Evolutionary conservation across 1,140 invertebrate genomes (phyloP), one percentile per base, ranked within the genome.

Genomic region (Drusus annulatus): DNA sequence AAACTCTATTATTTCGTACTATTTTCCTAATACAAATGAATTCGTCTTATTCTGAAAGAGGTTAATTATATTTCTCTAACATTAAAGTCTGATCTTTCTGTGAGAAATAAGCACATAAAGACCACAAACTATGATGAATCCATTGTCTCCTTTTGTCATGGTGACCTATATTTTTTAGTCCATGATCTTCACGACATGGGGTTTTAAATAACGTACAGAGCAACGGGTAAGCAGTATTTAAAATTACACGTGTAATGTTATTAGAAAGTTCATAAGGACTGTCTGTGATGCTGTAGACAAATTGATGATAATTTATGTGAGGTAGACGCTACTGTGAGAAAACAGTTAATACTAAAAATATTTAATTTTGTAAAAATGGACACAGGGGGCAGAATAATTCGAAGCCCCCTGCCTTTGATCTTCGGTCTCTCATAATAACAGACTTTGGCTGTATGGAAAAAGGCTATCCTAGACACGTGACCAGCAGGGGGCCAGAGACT

Each of bases 381-480:
- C 36, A 10, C 36, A 28, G 62, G 62, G 62, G 62, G 62, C 28
- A 28, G 2, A 65, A 65, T 65, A 31, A 65, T 51, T 71, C 45
- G 68, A 23, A 13, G 68, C 68, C 65, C 65, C 65, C 31, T 17
- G 16, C 65, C 65, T 45, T 25, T 50, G 15, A 13, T 31, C 28
- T 50, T 50, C 28, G 31, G 31, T 71, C 17, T 51, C 17, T 45
- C 36, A 45, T 7, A 45, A 45, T 45, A 45, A 45, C 36, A 45
- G 8, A 13, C 36, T 45, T 45, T 45, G 68, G 31, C 16, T 28
- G 21, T 28, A 3, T 21, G 36, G 62, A 31, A 51, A 71, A 50
- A 71, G 6, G n/a, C 45, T 45, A n/a, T 19, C 68, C 68, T 71
- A 71, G 68, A 71, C 68, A 6, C 31, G 31, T 6, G 17, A 23